Percentiles rank a stretch among this genome's conserved stretches.
Evolutionary conservation across 1,140 invertebrate genomes (phyloP).

Genomic region (Bombus polaris): DNA sequence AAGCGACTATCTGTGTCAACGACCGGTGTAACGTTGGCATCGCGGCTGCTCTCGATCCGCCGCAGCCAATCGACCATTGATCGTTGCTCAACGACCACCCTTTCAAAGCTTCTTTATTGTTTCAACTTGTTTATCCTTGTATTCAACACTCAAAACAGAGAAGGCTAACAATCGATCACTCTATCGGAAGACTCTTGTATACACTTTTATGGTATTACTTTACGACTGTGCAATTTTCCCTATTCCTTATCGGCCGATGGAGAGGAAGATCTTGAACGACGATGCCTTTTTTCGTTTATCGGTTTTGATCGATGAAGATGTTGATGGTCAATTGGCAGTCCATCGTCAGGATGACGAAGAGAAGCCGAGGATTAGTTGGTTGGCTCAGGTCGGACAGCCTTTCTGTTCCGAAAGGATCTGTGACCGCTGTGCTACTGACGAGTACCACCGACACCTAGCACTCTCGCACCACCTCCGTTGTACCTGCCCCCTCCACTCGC

Average conservation of each 20-base stretch:
- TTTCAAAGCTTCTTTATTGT: background rate
- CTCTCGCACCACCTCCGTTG: constrained; percentile 39
- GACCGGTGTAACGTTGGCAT: constrained; percentile 44
- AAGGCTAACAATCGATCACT: background rate
- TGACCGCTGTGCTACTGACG: constrained; percentile 50
- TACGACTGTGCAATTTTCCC: background rate
- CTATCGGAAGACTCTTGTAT: background rate
- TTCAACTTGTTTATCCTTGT: background rate
- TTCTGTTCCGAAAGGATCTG: constrained; percentile 49
- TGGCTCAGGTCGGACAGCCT: background rate
- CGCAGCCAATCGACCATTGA: constrained; percentile 7
- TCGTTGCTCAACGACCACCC: background rate
- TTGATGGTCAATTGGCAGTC: no score
- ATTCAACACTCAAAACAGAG: background rate
- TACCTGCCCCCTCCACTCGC: constrained; percentile 31
- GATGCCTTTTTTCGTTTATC: background rate
- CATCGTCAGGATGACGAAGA: background rate
- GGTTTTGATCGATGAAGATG: background rate
- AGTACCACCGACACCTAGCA: constrained; percentile 46
- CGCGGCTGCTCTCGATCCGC: constrained; percentile 32
- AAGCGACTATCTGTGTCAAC: constrained; percentile 39
- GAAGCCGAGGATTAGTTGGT: no score
- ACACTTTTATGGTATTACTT: background rate
- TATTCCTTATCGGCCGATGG: background rate
- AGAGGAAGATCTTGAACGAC: background rate